Evolutionary conservation across 2,113 vertebrate species (phyloP).

Genomic region (Strix aluco): DNA sequence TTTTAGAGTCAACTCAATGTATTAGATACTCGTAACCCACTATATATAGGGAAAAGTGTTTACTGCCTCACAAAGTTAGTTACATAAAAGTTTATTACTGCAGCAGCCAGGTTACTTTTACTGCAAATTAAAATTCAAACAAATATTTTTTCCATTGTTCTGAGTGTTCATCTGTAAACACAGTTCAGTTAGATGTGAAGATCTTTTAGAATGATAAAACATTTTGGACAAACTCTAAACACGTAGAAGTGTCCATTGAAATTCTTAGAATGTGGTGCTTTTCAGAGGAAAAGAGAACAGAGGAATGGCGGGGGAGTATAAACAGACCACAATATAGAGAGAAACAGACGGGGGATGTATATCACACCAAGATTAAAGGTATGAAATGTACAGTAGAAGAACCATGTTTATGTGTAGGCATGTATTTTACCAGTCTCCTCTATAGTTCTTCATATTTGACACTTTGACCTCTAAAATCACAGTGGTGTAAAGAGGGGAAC

Average conservation of each 20-base stretch:
- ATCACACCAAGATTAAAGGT: not conserved
- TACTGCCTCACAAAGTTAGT: not conserved
- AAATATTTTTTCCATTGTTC: not conserved
- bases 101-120: not conserved
- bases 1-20: not conserved
- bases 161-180: not conserved
- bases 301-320: not conserved
- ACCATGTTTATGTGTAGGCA: not conserved
- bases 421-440: not conserved
- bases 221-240: not conserved
- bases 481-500: not conserved
- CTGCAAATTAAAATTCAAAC: not conserved
- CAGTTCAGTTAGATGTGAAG: not conserved
- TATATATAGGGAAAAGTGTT: not conserved
- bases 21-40: not conserved
- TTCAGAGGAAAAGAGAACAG: not conserved
- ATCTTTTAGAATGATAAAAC: not conserved
- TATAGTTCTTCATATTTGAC: not conserved
- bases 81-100: not conserved
- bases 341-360: not conserved
- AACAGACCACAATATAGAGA: not conserved
- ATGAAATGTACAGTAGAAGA: not conserved
- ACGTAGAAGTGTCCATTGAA: not conserved
- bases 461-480: not conserved
- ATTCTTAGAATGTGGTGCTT: not conserved